Evolutionary conservation across 1,140 invertebrate species (phyloP).

Genomic region (Listronotus bonariensis): DNA sequence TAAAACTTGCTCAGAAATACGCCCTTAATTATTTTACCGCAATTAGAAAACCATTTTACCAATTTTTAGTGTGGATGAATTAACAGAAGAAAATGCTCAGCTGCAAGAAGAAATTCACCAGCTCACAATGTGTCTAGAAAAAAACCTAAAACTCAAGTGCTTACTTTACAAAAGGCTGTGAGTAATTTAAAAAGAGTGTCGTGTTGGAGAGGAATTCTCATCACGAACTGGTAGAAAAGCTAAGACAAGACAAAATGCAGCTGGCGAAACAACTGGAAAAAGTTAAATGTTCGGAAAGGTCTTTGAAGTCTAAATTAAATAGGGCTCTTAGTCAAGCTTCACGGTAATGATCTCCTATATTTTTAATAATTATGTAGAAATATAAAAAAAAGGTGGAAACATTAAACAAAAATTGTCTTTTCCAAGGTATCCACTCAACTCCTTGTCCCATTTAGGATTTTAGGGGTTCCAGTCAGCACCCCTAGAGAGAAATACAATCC

Average conservation of each 20-base stretch:
- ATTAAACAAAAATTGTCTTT: no score
- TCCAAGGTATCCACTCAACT: no score
- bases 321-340: constrained; percentile 26
- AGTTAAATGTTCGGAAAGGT: constrained; percentile 38
- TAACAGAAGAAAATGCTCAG: constrained; percentile 44
- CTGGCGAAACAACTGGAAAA: constrained; percentile 41
- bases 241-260: constrained; percentile 53
- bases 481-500: no score
- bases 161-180: constrained; percentile 51
- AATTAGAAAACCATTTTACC: no score
- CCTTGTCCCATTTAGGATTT: no score
- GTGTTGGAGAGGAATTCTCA: constrained; percentile 54
- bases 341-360: constrained; percentile 22
- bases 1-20: no score
- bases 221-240: constrained; percentile 53
- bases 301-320: constrained; percentile 36
- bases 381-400: no score
- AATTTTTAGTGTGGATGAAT: constrained; percentile 44
- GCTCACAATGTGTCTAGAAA: constrained; percentile 31
- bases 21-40: no score
- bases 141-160: constrained; percentile 43
- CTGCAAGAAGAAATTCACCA: constrained; percentile 41
- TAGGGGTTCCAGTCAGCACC: no score
- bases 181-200: constrained; percentile 54
- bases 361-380: not conserved